phyloP scores from a whole-genome alignment of 2,888 invertebrate genomes.

The Eudemis profundana region DNA sequence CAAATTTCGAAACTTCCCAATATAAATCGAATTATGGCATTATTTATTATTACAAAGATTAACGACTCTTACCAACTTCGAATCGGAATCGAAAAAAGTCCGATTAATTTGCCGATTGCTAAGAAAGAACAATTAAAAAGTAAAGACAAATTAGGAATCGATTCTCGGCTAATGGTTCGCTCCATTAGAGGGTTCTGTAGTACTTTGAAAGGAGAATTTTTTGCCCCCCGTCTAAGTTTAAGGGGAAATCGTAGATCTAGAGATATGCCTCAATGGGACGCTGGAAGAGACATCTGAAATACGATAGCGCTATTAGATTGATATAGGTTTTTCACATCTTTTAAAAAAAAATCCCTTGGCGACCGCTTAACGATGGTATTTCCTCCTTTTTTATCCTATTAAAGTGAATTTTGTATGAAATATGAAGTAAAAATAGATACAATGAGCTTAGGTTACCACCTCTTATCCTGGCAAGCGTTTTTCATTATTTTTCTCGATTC shows the following conservation, averaged over 20 bases:
- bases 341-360: no score
- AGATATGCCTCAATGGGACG: slow-evolving; percentile 22
- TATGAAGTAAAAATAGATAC: no score
- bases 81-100: slow-evolving; percentile 64
- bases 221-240: slow-evolving; percentile 72
- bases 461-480: no score
- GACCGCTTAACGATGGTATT: no score
- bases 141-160: slow-evolving; percentile 81
- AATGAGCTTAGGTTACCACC: no score
- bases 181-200: slow-evolving; percentile 80
- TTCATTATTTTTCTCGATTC: no score
- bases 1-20: background rate
- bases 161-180: slow-evolving; percentile 80
- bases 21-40: slow-evolving; percentile 34
- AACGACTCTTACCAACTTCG: slow-evolving; percentile 65
- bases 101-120: slow-evolving; percentile 69
- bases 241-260: slow-evolving; percentile 55
- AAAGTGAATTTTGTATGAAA: no score
- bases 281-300: slow-evolving; percentile 47
- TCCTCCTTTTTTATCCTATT: no score
- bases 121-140: slow-evolving; percentile 77
- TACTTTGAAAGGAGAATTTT: slow-evolving; percentile 72
- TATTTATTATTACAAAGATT: slow-evolving; percentile 64
- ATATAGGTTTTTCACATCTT: no score
- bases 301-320: background rate